Base-by-base conservation (phyloP, 2,797 vertebrate species). In the Enteromius unitaeniatus region DNA sequence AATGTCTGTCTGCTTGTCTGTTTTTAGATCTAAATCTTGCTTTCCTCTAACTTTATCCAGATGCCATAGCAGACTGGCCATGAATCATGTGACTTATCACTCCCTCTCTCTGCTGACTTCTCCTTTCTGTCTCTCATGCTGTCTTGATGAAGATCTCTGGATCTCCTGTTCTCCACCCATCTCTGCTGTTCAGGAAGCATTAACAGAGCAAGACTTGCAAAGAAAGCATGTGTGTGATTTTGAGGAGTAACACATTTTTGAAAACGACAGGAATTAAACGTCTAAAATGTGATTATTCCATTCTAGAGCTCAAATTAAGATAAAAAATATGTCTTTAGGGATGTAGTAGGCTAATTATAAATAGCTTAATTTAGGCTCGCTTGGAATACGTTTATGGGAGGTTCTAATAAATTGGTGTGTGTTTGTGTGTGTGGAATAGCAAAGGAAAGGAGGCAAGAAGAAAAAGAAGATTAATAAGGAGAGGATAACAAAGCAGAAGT, bases 21-120 rank as follows among this genome's bases (percentile, higher is more conserved):
- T 83, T 89, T 88, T 83, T 83, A 85, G 85, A 86, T 88, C 84
- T 79, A 86, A 86, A 89, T 86, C 90, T 86, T 76, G 77, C 84
- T 87, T 70, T 82, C 70, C 79, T 86, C 82, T 87, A 88, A 88
- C 84, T 84, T 88, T 86, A 89, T 85, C 86, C 87, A 86, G 82
- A 86, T 86, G 84, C 83, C 83, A 84, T 81, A 65, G 72, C 82
- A 65, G 78, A 81, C 79, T 78, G 73, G 72, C 68, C 84, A 87
- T 82, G 78, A 87, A 86, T 89, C 88, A 88, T 85, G 87, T 87
- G 81, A 86, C 88, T 84, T 76, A 72, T 78, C 75, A 64, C 78
- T 82, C 79, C 28, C 79, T 76, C 78, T 40, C 42, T 64, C 53
- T 42, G 5, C 55, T 79, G 31, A 79, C 23, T 13, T 58, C 64